phyloP scores from a whole-genome alignment of 2,797 vertebrate genomes.

The Gymnocypris eckloni region DNA sequence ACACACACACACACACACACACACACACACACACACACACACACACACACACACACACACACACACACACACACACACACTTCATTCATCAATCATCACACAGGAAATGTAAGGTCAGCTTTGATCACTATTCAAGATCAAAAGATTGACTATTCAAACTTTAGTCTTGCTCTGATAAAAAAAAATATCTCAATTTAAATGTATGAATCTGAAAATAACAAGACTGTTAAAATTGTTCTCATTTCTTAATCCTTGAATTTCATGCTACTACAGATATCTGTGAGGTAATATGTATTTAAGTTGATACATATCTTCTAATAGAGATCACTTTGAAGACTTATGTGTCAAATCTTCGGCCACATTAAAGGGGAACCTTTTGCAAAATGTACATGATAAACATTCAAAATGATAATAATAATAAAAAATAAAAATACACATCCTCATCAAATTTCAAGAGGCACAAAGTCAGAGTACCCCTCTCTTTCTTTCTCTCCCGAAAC shows the following conservation, averaged over 20 bases:
- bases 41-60: neutral
- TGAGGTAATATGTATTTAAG: neutral
- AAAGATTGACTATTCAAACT: neutral
- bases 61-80: no score
- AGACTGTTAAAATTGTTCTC: neutral
- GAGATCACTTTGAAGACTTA: neutral
- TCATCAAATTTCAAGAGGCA: conserved; percentile 27
- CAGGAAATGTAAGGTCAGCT: neutral
- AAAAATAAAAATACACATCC: no score
- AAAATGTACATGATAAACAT: neutral
- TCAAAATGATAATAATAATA: neutral
- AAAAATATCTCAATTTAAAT: neutral
- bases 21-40: no score
- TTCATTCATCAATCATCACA: neutral
- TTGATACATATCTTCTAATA: neutral
- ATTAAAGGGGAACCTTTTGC: neutral
- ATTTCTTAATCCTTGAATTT: neutral
- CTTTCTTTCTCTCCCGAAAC: conserved; percentile 30
- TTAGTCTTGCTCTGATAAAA: neutral
- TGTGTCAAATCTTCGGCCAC: neutral
- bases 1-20: neutral
- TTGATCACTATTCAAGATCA: neutral
- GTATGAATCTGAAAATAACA: neutral
- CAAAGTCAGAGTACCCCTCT: neutral
- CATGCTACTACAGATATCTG: neutral